phyloP scores from a whole-genome alignment of 2,888 invertebrate species.

The Nebria brevicollis region DNA sequence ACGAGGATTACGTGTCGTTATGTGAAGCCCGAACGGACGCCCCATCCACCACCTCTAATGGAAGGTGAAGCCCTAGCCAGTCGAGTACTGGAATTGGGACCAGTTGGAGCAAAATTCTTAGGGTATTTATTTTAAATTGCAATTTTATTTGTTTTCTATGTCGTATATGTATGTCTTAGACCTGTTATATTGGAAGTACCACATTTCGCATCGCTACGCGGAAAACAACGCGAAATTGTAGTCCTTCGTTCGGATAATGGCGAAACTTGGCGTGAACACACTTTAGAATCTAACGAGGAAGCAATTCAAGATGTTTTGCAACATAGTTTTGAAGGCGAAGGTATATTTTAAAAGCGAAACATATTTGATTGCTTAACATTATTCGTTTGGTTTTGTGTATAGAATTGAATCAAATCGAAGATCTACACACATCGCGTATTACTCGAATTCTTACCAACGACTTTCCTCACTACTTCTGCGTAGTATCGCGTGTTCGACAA shows the following conservation, averaged over 20 bases:
- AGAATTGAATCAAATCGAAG: constrained; percentile 83
- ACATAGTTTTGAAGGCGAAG: constrained; percentile 89
- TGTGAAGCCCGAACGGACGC: constrained; percentile 75
- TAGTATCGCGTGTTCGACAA: constrained; percentile 93
- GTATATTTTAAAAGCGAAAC: constrained; percentile 57
- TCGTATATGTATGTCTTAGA: constrained; percentile 63
- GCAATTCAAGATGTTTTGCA: constrained; percentile 91
- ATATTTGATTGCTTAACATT: not conserved
- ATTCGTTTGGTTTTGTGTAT: constrained; percentile 41
- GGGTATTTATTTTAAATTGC: constrained; percentile 69
- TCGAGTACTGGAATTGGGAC: constrained; percentile 93
- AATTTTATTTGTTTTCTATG: not conserved
- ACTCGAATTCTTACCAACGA: constrained; percentile 95
- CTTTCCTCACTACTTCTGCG: constrained; percentile 98
- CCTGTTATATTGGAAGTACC: constrained; percentile 96
- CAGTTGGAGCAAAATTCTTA: constrained; percentile 94
- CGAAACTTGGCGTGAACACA: constrained; percentile 98
- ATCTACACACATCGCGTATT: constrained; percentile 88
- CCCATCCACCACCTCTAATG: constrained; percentile 95
- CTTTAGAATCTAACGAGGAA: constrained; percentile 84
- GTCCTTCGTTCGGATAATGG: constrained; percentile 97
- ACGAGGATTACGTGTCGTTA: constrained; percentile 96
- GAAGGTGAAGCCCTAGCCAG: constrained; percentile 98
- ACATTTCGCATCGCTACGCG: constrained; percentile 94
- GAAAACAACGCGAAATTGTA: constrained; percentile 95